phyloP scores from a whole-genome alignment of 2,797 vertebrate species.

The Micromesistius poutassou region DNA sequence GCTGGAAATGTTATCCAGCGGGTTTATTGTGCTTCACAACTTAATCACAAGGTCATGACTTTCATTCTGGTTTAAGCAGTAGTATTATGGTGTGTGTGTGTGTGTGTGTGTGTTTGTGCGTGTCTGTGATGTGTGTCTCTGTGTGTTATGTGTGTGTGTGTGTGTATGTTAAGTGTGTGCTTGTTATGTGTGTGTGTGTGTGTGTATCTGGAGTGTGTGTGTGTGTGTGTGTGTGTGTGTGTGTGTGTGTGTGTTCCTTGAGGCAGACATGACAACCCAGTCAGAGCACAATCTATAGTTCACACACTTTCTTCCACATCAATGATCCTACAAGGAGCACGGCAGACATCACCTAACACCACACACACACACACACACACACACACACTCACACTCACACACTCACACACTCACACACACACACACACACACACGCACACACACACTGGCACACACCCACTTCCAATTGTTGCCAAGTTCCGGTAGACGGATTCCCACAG shows the following conservation, averaged over 20 bases:
- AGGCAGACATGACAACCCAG: too few species aligned
- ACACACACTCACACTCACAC: background rate
- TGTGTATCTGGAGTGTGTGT: background rate
- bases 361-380: background rate
- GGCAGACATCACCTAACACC: background rate
- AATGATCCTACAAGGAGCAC: background rate
- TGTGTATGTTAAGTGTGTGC: background rate
- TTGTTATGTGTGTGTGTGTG: too few species aligned
- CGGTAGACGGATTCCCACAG: background rate
- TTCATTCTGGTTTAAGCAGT: too few species aligned
- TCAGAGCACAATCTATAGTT: background rate
- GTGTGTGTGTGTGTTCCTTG: background rate
- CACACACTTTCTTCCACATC: background rate
- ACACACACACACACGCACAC: background rate
- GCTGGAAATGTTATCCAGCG: too few species aligned
- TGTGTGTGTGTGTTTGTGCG: background rate
- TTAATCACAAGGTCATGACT: too few species aligned
- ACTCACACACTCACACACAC: background rate
- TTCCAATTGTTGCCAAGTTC: background rate
- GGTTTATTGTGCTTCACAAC: too few species aligned
- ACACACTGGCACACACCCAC: background rate
- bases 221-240: background rate
- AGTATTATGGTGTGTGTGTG: background rate
- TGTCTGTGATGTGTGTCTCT: too few species aligned
- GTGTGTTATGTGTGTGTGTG: too few species aligned